These are phyloP conservation scores for Sinelater perroti DNA, from an alignment of 2,888 invertebrate species.

Conservation along the genomic window DNA sequence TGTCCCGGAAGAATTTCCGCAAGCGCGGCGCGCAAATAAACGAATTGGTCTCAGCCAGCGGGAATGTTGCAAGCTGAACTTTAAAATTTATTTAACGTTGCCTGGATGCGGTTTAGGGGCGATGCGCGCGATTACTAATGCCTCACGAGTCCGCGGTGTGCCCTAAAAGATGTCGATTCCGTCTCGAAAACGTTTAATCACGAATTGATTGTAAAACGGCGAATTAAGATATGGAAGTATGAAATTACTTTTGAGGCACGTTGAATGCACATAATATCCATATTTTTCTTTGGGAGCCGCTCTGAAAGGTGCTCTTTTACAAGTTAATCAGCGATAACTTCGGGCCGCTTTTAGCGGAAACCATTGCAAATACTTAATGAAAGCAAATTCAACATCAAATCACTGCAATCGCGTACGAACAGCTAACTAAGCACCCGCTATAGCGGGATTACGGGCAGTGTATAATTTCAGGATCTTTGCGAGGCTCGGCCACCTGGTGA, in stretches of 20 bases:
- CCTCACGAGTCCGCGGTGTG: not conserved
- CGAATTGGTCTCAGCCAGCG: not conserved
- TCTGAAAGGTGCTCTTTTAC: slow-evolving; percentile 6
- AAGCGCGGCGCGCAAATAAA: not conserved
- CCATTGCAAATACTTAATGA: slow-evolving; percentile 10
- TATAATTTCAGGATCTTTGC: slow-evolving; percentile 3
- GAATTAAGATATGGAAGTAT: not conserved
- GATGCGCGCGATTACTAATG: slow-evolving; percentile 9
- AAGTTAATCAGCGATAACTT: slow-evolving; percentile 15
- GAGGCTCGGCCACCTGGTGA: not conserved
- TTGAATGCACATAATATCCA: not conserved
- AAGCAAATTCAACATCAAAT: slow-evolving; percentile 18
- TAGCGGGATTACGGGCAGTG: slow-evolving; percentile 11
- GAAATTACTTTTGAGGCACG: not conserved
- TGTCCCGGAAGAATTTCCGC: not conserved
- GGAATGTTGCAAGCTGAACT: slow-evolving; percentile 5
- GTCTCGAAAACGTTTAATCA: not conserved
- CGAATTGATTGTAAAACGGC: not conserved
- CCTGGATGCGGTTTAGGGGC: not conserved
- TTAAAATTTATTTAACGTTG: slow-evolving; percentile 9
- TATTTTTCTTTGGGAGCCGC: not conserved
- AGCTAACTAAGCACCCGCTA: slow-evolving; percentile 28
- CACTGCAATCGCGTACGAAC: slow-evolving; percentile 18
- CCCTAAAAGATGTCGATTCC: not conserved
- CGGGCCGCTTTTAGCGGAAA: slow-evolving; percentile 6